Conservation (phyloP, 2,888 invertebrate genomes). For the Drosophila meridionalis region DNA sequence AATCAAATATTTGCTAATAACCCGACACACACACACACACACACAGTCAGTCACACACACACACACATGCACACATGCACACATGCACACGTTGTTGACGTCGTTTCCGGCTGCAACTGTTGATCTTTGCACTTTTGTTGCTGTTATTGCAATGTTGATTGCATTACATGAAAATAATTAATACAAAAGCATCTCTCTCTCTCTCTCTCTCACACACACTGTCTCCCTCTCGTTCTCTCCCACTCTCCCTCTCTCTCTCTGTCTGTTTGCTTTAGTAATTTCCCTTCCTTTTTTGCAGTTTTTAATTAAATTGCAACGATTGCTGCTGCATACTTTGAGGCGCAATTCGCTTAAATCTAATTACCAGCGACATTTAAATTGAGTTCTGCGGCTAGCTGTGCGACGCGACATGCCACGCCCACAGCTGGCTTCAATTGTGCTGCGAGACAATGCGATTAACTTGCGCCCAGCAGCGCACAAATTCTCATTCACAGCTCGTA, state of each 20-base stretch:
- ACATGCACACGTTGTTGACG: not conserved
- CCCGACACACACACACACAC: slow-evolving; percentile 6
- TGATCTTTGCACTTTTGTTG: slow-evolving; percentile 32
- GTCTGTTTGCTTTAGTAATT: not conserved
- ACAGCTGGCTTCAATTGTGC: slow-evolving; percentile 9
- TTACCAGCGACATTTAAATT: slow-evolving; percentile 57
- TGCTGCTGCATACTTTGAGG: slow-evolving; percentile 65
- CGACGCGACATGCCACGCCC: slow-evolving; percentile 4
- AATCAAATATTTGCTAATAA: slow-evolving; percentile 68
- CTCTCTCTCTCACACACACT: not conserved
- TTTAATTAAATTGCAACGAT: slow-evolving; percentile 62
- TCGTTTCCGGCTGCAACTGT: slow-evolving; percentile 41
- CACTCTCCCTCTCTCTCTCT: not conserved
- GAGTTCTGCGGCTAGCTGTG: slow-evolving; percentile 36
- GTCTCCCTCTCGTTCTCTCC: not conserved
- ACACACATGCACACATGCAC: not conserved
- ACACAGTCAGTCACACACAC: not conserved
- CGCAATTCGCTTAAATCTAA: slow-evolving; percentile 67
- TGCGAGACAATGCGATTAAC: slow-evolving; percentile 39
- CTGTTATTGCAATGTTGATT: slow-evolving; percentile 48
- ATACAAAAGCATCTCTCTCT: slow-evolving; percentile 43
- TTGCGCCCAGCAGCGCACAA: slow-evolving; percentile 36
- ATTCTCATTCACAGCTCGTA: slow-evolving; percentile 17
- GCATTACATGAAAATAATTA: slow-evolving; percentile 74
- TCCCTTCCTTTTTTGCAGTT: slow-evolving; percentile 34